phyloP scores from a whole-genome alignment of 1,140 invertebrate genomes.

The Helicorthomorpha holstii region DNA sequence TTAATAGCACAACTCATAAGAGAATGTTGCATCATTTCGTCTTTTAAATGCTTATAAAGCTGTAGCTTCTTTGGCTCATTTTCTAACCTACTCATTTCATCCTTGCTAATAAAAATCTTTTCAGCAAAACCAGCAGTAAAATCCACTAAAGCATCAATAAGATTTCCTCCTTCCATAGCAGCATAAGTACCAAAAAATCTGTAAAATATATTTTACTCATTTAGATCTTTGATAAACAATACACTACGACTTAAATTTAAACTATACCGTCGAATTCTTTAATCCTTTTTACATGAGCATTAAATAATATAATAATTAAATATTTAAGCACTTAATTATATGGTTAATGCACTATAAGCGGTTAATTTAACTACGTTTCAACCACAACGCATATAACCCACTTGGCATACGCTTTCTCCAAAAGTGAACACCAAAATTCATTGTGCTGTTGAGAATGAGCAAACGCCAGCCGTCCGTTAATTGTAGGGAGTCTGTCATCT shows the following conservation, averaged over 20 bases:
- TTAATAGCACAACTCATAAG: conserved; percentile 33
- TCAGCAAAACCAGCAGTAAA: conserved; percentile 41
- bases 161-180: conserved; percentile 37
- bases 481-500: conserved; percentile 39
- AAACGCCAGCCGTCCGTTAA: conserved; percentile 35
- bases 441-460: conserved; percentile 31
- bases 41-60: conserved; percentile 27
- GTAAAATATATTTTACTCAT: too few species aligned
- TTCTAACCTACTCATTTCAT: conserved; percentile 19
- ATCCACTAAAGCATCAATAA: conserved; percentile 41
- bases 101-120: conserved; percentile 28
- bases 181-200: conserved; percentile 40
- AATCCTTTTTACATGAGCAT: too few species aligned
- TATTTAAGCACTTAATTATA: too few species aligned
- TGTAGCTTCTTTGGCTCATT: conserved; percentile 26
- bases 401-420: conserved; percentile 43
- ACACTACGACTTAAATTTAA: too few species aligned
- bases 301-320: too few species aligned
- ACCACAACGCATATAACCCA: not conserved
- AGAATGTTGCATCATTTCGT: conserved; percentile 30
- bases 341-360: too few species aligned
- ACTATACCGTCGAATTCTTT: too few species aligned
- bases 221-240: too few species aligned
- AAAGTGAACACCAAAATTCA: conserved; percentile 39
- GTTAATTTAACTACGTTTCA: too few species aligned